These are phyloP conservation scores for Melanocharis versteri DNA, from an alignment of 2,113 vertebrate species.

Conservation along the genomic window DNA sequence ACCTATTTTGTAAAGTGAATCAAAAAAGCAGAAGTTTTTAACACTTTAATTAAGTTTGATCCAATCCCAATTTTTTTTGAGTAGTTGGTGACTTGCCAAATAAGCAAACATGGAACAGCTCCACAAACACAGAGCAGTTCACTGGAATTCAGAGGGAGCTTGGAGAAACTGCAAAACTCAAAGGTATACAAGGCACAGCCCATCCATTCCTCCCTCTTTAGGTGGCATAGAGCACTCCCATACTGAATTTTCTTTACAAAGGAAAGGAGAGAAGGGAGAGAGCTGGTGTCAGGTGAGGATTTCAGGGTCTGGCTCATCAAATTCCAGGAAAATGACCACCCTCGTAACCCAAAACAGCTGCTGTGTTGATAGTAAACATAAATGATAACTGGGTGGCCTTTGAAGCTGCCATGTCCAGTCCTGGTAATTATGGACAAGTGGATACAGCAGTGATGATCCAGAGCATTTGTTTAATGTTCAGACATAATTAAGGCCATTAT, in stretches of 20 bases:
- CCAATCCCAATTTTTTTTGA: not conserved
- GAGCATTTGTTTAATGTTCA: constrained; percentile 34
- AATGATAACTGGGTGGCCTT: constrained; percentile 66
- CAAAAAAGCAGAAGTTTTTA: not conserved
- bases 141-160: not conserved
- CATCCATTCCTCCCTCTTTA: not conserved
- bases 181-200: rapidly evolving
- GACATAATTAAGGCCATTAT: constrained; percentile 53
- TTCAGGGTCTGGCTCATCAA: constrained; percentile 16
- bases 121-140: not conserved
- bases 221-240: not conserved
- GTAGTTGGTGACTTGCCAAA: not conserved
- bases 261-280: not conserved
- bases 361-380: constrained; percentile 69
- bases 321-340: constrained; percentile 54
- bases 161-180: not conserved
- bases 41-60: not conserved
- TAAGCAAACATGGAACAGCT: not conserved
- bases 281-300: constrained; percentile 5
- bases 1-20: not conserved
- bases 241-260: not conserved
- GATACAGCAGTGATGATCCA: constrained; percentile 17
- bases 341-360: constrained; percentile 44
- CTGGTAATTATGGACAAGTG: constrained; percentile 51
- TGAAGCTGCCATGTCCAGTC: constrained; percentile 49